Evolutionary conservation across 92 coral and sea anemone genomes (phyloP), one percentile per base, ranked within the genome.

Genomic region (Palythoa caribaeorum): DNA sequence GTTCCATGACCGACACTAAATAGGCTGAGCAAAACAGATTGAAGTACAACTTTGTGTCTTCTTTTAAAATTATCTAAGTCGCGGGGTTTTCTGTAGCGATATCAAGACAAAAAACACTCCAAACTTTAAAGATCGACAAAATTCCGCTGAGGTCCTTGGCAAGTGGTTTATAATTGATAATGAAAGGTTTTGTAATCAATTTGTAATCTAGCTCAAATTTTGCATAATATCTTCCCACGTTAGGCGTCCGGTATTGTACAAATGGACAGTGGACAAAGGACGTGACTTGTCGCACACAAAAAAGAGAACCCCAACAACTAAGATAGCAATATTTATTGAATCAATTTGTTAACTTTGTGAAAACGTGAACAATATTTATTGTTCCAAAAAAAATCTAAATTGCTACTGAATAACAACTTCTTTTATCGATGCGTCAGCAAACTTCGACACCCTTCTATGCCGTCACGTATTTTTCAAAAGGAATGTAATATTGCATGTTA

Each of bases 211-310:
- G 50, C 7, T 44, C 50, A 44, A 0, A 11, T 11, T 1, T 37
- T 74, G 36, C 17, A 44, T 6, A 6, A 39, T 52, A 19, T 51
- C 40, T 9, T 71, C n/a, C 76, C 36, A 36, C 17, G 28, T 28
- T 35, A 9, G 44, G 53, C 39, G 37, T 37, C n/a, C 28, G 37
- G 19, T 14, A 63, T n/a, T 63, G 35, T 62, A 50, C 21, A 57
- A 14, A 79, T 38, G 38, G 52, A 5, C 21, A 20, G 20, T n/a
- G 20, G 21, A 17, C 55, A 35, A 20, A 35, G 76, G 60, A 81
- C 86, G 86, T 81, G 86, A 81, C 86, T 44, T 66, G 75, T 68
- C 86, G 47, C 73, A 44, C 5, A 81, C 44, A 48, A 36, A 20
- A 63, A 48, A 65, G 65, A n/a, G 73, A 62, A 80, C 85, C 80